Percentiles rank a stretch among this genome's conserved stretches.
Evolutionary conservation across 2,888 invertebrate species (phyloP).

Genomic region (Aleiodes alternator): DNA sequence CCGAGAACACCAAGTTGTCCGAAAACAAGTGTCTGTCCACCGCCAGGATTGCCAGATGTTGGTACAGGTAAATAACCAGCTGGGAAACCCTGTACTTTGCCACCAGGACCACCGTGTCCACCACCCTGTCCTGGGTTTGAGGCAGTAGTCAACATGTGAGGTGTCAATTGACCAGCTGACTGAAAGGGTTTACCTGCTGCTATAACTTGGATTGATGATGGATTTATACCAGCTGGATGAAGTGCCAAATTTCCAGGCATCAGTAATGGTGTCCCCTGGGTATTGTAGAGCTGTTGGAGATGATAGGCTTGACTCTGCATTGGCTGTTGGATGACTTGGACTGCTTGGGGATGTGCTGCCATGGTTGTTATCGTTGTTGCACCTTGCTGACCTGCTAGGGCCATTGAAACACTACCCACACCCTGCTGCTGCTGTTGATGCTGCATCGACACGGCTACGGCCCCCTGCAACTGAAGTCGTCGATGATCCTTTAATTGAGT

Average conservation of each 20-base stretch:
- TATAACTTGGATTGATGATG: conserved; percentile 89
- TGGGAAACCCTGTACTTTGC: conserved; percentile 77
- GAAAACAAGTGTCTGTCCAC: conserved; percentile 84
- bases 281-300: conserved; percentile 87
- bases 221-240: conserved; percentile 85
- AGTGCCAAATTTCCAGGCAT: conserved; percentile 89
- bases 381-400: conserved; percentile 71
- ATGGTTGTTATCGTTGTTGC: conserved; percentile 84
- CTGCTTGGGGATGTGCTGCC: conserved; percentile 84
- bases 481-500: conserved; percentile 2
- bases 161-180: conserved; percentile 83
- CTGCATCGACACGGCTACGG: conserved; percentile 77
- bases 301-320: conserved; percentile 84
- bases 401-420: conserved; percentile 75
- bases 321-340: conserved; percentile 91
- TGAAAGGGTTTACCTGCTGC: conserved; percentile 90
- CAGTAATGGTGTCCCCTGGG: conserved; percentile 84
- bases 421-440: conserved; percentile 76
- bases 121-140: conserved; percentile 70
- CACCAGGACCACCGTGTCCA: conserved; percentile 68
- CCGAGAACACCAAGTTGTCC: conserved; percentile 84
- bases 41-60: conserved; percentile 82
- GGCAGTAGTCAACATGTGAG: conserved; percentile 88
- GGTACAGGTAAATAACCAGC: conserved; percentile 87
- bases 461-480: conserved; percentile 64